phyloP scores from a whole-genome alignment of 2,888 invertebrate genomes.

The Hermaeophaga mercurialis region DNA sequence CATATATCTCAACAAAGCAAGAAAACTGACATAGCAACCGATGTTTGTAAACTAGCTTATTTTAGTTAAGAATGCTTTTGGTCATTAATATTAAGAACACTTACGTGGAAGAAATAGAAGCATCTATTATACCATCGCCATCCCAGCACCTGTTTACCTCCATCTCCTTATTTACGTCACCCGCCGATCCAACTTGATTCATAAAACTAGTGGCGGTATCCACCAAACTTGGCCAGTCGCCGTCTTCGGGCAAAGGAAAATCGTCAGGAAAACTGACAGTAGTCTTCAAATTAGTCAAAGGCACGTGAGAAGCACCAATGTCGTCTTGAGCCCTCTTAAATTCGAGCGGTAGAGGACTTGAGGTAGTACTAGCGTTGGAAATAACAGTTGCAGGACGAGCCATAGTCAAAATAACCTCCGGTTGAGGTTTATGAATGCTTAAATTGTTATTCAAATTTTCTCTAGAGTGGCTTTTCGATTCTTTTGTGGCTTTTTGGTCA shows the following conservation, averaged over 20 bases:
- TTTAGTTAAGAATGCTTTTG: too few species aligned
- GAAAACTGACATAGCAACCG: too few species aligned
- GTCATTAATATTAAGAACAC: too few species aligned
- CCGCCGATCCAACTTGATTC: slow-evolving; percentile 45
- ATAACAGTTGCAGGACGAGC: slow-evolving; percentile 71
- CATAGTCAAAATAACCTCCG: slow-evolving; percentile 67
- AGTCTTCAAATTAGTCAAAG: slow-evolving; percentile 42
- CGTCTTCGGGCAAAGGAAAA: slow-evolving; percentile 70
- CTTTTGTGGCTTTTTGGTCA: slow-evolving; percentile 41
- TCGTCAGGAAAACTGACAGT: slow-evolving; percentile 52
- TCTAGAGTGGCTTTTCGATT: slow-evolving; percentile 47
- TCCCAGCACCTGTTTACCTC: slow-evolving; percentile 41
- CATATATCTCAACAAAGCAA: too few species aligned
- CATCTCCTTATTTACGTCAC: slow-evolving; percentile 27
- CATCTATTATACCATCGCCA: slow-evolving; percentile 55
- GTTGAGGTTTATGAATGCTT: slow-evolving; percentile 55
- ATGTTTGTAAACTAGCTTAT: too few species aligned
- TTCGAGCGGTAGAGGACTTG: slow-evolving; percentile 62
- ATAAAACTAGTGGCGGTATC: slow-evolving; percentile 74
- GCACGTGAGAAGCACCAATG: slow-evolving; percentile 49
- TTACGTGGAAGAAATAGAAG: slow-evolving; percentile 55
- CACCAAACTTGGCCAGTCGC: slow-evolving; percentile 82
- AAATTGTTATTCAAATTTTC: slow-evolving; percentile 54
- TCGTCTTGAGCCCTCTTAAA: slow-evolving; percentile 65
- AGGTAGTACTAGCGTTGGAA: slow-evolving; percentile 66